These are phyloP conservation scores for Macaria notata DNA, from an alignment of 2,888 invertebrate genomes.

Conservation along the genomic window DNA sequence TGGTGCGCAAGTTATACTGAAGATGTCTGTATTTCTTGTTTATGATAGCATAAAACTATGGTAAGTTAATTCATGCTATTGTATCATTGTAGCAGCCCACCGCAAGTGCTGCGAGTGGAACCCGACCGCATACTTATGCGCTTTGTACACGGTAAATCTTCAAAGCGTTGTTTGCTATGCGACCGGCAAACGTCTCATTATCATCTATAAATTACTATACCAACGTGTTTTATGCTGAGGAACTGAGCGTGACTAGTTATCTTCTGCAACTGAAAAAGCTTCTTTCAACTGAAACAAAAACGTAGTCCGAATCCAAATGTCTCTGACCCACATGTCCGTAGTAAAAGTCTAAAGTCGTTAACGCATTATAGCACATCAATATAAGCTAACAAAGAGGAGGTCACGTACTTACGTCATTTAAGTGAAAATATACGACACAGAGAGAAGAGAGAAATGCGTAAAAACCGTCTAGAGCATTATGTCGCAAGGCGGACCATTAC, in stretches of 20 bases:
- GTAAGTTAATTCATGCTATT: conserved; percentile 65
- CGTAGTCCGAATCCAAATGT: conserved; percentile 7
- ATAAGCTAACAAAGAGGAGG: conserved; percentile 66
- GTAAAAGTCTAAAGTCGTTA: conserved; percentile 42
- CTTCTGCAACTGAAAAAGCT: background rate
- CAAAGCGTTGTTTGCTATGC: conserved; percentile 16
- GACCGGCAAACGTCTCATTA: conserved; percentile 13
- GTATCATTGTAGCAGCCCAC: conserved; percentile 55
- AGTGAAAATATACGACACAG: conserved; percentile 79
- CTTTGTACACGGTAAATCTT: conserved; percentile 47
- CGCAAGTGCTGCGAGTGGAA: conserved; percentile 38
- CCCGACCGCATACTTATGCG: conserved; percentile 30
- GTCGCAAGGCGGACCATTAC: conserved; percentile 75
- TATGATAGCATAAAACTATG: conserved; percentile 73
- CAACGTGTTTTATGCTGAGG: background rate
- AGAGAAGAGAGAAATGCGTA: conserved; percentile 77
- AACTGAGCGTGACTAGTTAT: background rate
- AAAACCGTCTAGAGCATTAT: conserved; percentile 77
- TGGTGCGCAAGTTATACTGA: conserved; percentile 65
- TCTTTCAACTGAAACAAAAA: conserved; percentile 2
- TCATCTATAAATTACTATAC: conserved; percentile 9
- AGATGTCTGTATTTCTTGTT: conserved; percentile 73
- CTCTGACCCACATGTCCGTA: conserved; percentile 19
- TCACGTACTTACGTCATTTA: conserved; percentile 77
- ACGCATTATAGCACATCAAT: conserved; percentile 50